These are phyloP conservation scores for Drosophila nigromelanica DNA, from an alignment of 1,140 invertebrate genomes.

Conservation along the genomic window DNA sequence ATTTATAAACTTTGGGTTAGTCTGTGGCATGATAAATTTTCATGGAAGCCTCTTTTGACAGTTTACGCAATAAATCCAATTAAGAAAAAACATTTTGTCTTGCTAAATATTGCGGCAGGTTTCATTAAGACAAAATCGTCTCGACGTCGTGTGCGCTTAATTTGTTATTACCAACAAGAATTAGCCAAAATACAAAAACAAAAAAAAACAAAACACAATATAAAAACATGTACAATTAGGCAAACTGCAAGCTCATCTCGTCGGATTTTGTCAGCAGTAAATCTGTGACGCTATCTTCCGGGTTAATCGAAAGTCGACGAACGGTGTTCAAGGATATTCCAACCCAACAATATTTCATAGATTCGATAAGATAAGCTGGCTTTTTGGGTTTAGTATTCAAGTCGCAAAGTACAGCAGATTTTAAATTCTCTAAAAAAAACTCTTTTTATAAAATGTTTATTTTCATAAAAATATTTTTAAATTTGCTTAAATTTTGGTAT, in stretches of 20 bases:
- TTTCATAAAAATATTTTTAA: slow-evolving; percentile 8
- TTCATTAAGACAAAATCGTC: slow-evolving; percentile 62
- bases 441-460: background rate
- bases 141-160: slow-evolving; percentile 52
- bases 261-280: slow-evolving; percentile 26
- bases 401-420: background rate
- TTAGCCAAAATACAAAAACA: slow-evolving; percentile 48
- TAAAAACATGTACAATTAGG: slow-evolving; percentile 69
- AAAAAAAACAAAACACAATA: slow-evolving; percentile 29
- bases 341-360: background rate
- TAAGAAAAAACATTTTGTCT: slow-evolving; percentile 61
- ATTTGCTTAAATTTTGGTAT: background rate
- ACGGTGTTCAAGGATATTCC: slow-evolving; percentile 54
- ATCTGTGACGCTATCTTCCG: slow-evolving; percentile 48
- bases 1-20: slow-evolving; percentile 42
- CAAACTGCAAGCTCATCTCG: slow-evolving; percentile 74
- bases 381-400: background rate
- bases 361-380: background rate
- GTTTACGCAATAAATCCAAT: slow-evolving; percentile 77
- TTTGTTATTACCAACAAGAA: slow-evolving; percentile 66
- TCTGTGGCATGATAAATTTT: slow-evolving; percentile 66
- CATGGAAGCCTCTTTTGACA: slow-evolving; percentile 68
- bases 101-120: slow-evolving; percentile 41
- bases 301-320: slow-evolving; percentile 36
- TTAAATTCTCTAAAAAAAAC: too few relatives aligned